These are phyloP conservation scores for Limnephilus auricula DNA, from an alignment of 2,888 invertebrate species.

Conservation along the genomic window DNA sequence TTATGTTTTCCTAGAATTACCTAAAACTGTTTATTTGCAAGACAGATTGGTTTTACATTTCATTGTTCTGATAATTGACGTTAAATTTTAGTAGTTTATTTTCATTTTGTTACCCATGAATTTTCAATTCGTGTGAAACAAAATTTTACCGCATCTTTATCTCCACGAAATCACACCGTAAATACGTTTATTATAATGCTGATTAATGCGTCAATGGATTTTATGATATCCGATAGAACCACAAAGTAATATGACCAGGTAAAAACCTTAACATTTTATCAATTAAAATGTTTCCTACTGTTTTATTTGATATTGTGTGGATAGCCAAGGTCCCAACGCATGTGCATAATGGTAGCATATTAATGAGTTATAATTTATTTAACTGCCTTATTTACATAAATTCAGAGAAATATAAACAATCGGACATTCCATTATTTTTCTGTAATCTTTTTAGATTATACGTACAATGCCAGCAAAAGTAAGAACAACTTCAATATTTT, in stretches of 20 bases:
- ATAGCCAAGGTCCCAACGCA: not conserved
- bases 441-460: not conserved
- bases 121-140: not conserved
- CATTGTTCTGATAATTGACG: not conserved
- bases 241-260: not conserved
- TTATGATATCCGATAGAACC: not conserved
- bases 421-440: not conserved
- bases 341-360: not conserved
- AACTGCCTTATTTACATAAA: conserved; percentile 27
- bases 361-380: not conserved
- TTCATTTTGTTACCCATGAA: no score
- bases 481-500: no score
- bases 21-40: not conserved
- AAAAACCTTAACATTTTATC: conserved; percentile 37
- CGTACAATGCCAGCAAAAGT: no score
- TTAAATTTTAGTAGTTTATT: not conserved
- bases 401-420: conserved; percentile 38
- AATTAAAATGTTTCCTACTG: conserved; percentile 64
- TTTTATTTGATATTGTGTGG: conserved; percentile 38
- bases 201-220: not conserved
- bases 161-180: not conserved
- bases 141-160: not conserved
- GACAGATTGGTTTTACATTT: not conserved
- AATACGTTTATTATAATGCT: not conserved
- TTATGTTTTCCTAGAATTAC: not conserved